Evolutionary conservation across 1,140 invertebrate genomes (phyloP), one percentile per base, ranked within the genome.

Genomic region (Pogonus chalceus): DNA sequence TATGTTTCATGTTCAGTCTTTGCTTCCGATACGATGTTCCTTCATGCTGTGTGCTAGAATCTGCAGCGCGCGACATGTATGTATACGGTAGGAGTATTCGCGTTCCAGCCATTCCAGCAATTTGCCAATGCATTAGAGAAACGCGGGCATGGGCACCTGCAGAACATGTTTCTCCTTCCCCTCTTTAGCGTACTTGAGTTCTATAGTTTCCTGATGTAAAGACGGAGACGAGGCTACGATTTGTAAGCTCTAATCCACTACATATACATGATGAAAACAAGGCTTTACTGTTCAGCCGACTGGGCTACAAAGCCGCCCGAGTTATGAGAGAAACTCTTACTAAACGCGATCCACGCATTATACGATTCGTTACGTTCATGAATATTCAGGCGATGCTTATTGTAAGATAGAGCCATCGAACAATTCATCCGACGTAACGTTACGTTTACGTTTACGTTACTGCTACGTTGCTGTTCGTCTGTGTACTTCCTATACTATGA

Each of bases 341-440:
- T 23, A 22, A 49, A 49, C 47, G 47, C 47, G 22, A 49, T 49
- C 21, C 47, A 49, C 47, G 47, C 47, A 49, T 49, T 49, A 49
- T 23, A 49, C 22, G 47, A 49, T 49, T 49, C 47, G 47, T 49
- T 49, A 49, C 3, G 20, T 49, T 23, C 21, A 49, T 49, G 47
- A 49, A 49, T 49, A 49, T 49, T 49, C 47, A 49, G 18, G 18
- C 18, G 18, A 43, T 43, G 37, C 37, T 43, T 43, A 43, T 43
- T 43, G 37, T 43, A 18, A 43, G 37, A 16, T 10, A 43, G 37
- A 4, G 14, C 26, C 14, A 31, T 31, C 14, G 26, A 31, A 31
- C 26, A 31, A 31, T 31, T 14, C 26, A 31, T 31, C 26, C 26
- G n/a, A n/a, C n/a, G n/a, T n/a, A n/a, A n/a, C n/a, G n/a, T n/a